Conservation (phyloP, 2,113 vertebrate genomes). For the Pollachius pollachius region DNA sequence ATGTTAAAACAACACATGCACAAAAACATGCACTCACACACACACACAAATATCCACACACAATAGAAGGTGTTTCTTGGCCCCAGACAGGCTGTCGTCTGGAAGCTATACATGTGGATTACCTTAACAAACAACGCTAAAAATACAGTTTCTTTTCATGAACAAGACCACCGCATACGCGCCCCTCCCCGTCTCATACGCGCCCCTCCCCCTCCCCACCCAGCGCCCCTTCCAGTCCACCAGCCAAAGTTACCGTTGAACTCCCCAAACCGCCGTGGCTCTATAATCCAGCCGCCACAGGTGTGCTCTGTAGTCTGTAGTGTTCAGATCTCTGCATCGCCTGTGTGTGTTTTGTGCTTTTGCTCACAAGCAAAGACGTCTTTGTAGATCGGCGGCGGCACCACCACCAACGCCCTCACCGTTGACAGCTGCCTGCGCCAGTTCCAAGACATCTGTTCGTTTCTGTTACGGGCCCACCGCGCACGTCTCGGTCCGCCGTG, state of each 20-base stretch:
- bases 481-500: too few species aligned
- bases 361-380: background rate
- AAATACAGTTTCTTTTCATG: slow-evolving; percentile 62
- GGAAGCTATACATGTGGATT: slow-evolving; percentile 58
- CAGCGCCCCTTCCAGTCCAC: slow-evolving; percentile 24
- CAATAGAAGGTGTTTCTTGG: slow-evolving; percentile 70
- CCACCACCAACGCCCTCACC: too few species aligned
- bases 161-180: slow-evolving; percentile 12
- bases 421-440: too few species aligned
- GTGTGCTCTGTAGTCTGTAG: background rate
- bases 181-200: slow-evolving; percentile 15
- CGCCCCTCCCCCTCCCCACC: background rate
- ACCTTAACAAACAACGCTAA: slow-evolving; percentile 72
- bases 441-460: too few species aligned
- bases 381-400: too few species aligned
- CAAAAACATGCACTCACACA: slow-evolving; percentile 6
- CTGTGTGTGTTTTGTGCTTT: background rate
- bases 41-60: slow-evolving; percentile 49
- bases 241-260: slow-evolving; percentile 33
- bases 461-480: too few species aligned
- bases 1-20: background rate
- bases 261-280: slow-evolving; percentile 23
- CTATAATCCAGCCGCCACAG: background rate
- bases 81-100: slow-evolving; percentile 73
- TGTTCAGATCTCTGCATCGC: background rate